Evolutionary conservation across 2,888 invertebrate genomes (phyloP).

Genomic region (Lydus trimaculatus): DNA sequence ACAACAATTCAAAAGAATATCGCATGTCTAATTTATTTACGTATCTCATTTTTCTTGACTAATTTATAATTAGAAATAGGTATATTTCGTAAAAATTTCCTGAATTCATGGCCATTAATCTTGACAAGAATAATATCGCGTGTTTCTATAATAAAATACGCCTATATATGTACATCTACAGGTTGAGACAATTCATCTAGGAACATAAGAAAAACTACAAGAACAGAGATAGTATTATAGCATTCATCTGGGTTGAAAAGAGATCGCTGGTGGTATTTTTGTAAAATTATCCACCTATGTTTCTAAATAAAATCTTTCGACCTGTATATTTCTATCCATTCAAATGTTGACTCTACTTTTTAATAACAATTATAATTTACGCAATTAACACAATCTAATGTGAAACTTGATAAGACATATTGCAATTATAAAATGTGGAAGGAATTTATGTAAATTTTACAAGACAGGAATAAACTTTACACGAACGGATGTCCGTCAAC

Average conservation of each 20-base stretch:
- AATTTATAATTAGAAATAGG: slow-evolving; percentile 2
- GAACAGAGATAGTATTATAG: no score
- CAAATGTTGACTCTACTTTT: neutral
- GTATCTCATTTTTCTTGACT: neutral
- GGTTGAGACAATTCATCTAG: no score
- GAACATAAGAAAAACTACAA: neutral
- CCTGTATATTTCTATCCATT: neutral
- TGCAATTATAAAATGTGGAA: slow-evolving; percentile 3
- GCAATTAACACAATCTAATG: neutral
- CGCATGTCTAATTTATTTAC: neutral
- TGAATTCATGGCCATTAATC: neutral
- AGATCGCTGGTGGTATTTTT: no score
- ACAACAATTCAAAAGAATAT: neutral
- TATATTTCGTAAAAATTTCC: neutral
- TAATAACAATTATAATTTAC: neutral
- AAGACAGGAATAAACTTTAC: neutral
- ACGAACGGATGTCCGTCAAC: slow-evolving; percentile 6
- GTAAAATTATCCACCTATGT: no score
- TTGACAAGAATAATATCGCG: neutral
- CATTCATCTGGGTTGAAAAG: no score
- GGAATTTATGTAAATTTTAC: neutral
- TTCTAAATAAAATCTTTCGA: no score
- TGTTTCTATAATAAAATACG: no score
- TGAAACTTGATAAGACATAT: neutral
- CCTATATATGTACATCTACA: no score